Conservation (phyloP, 35 echinoderm and acorn worm species). For the Chiridota heheva region DNA sequence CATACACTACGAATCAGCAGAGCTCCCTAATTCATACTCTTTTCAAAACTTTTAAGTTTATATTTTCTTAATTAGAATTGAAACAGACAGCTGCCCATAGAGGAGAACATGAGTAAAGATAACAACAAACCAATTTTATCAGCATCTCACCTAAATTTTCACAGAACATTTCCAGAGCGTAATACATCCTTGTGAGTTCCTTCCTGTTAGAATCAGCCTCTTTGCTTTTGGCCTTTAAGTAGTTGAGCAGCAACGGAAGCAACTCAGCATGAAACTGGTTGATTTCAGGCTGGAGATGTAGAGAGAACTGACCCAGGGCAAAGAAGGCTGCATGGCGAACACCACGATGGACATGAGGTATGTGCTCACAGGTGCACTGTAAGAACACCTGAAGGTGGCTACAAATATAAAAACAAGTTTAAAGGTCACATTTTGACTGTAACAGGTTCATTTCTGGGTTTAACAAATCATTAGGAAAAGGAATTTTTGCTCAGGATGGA, state of each 20-base stretch:
- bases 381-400: conserved; percentile 89
- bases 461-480: no score
- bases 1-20: no score
- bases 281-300: conserved; percentile 94
- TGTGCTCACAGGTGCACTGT: conserved; percentile 74
- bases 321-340: conserved; percentile 89
- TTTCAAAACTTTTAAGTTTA: no score
- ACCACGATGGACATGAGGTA: conserved; percentile 51
- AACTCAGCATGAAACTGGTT: conserved; percentile 84
- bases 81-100: no score
- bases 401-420: not conserved
- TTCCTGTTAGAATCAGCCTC: conserved; percentile 63
- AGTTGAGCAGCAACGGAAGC: conserved; percentile 83
- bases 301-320: conserved; percentile 92
- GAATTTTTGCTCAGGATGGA: no score
- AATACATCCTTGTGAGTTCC: conserved; percentile 89
- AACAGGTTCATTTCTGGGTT: not conserved
- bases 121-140: no score
- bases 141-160: conserved; percentile 96
- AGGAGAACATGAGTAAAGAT: no score
- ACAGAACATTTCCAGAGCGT: conserved; percentile 99
- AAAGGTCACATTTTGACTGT: not conserved
- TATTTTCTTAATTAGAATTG: no score
- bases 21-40: no score
- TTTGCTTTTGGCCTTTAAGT: conserved; percentile 47